phyloP scores from a whole-genome alignment of 1,140 invertebrate genomes.

The Drosophila novamexicana region DNA sequence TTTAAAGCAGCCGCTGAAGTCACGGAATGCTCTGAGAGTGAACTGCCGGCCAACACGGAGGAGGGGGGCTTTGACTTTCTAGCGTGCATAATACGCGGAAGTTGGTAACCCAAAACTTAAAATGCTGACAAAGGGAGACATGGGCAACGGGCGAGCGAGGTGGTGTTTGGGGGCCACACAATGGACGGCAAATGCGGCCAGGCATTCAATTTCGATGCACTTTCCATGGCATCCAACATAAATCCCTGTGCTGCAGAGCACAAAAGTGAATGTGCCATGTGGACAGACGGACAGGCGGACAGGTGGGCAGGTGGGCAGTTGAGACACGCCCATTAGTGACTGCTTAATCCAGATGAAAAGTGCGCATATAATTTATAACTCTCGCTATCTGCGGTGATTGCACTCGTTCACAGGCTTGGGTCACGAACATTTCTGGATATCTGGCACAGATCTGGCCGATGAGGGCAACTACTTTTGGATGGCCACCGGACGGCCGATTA shows the following conservation, averaged over 20 bases:
- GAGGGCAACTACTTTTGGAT: conserved; percentile 97
- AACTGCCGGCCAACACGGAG: not conserved
- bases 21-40: conserved; percentile 5
- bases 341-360: conserved; percentile 8
- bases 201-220: conserved; percentile 48
- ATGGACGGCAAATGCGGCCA: conserved; percentile 4
- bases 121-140: conserved; percentile 23
- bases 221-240: conserved; percentile 60
- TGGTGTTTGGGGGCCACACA: conserved; percentile 14
- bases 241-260: not conserved
- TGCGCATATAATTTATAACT: conserved; percentile 20
- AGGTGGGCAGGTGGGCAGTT: conserved; percentile 1
- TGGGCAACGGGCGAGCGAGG: not conserved
- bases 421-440: conserved; percentile 96
- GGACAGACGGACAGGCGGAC: conserved; percentile 37
- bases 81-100: conserved; percentile 77
- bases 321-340: conserved; percentile 38
- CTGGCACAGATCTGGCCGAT: conserved; percentile 94
- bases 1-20: conserved; percentile 5
- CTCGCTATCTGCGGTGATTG: not conserved
- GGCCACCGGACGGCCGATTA: conserved; percentile 93
- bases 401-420: conserved; percentile 88
- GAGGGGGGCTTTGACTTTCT: conserved; percentile 56
- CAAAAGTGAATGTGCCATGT: conserved; percentile 67
- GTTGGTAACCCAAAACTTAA: conserved; percentile 76